Evolutionary conservation across 2,888 invertebrate species (phyloP).

Genomic region (Ischnura elegans): DNA sequence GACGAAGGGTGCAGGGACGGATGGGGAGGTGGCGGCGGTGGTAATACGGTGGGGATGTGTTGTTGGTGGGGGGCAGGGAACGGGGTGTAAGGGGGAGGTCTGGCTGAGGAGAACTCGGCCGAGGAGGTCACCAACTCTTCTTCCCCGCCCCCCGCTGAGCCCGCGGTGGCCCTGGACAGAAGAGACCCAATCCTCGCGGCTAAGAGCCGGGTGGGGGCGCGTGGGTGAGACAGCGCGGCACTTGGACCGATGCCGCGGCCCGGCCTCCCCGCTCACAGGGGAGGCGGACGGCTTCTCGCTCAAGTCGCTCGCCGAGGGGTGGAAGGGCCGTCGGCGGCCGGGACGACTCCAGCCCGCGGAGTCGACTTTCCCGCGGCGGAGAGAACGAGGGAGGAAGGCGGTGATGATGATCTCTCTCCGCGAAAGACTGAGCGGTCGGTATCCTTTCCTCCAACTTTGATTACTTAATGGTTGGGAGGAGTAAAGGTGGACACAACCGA

Average conservation of each 20-base stretch:
- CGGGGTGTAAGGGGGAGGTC: constrained; percentile 60
- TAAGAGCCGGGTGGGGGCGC: constrained; percentile 24
- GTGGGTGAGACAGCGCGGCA: constrained; percentile 58
- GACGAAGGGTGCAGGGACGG: not conserved
- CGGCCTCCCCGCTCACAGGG: constrained; percentile 66
- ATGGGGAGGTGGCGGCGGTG: not conserved
- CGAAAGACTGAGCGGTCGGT: not conserved
- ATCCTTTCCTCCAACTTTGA: not conserved
- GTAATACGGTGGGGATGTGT: not conserved
- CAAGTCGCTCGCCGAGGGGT: not conserved
- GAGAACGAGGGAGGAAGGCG: not conserved
- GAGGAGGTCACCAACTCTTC: constrained; percentile 47
- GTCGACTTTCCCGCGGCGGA: too few species aligned
- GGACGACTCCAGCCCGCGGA: constrained; percentile 18
- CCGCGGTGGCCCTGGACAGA: not conserved
- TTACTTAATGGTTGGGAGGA: not conserved
- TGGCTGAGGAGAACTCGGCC: constrained; percentile 25
- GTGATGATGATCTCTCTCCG: not conserved
- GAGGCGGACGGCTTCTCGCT: constrained; percentile 31
- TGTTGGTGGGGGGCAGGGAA: constrained; percentile 39
- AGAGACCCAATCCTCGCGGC: constrained; percentile 63
- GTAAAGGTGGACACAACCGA: not conserved
- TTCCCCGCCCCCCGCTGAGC: constrained; percentile 54
- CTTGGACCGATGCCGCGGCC: constrained; percentile 34
- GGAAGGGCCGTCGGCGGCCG: not conserved